Base-by-base conservation (phyloP, 2,888 invertebrate genomes). In the Dorcus parallelipipedus region DNA sequence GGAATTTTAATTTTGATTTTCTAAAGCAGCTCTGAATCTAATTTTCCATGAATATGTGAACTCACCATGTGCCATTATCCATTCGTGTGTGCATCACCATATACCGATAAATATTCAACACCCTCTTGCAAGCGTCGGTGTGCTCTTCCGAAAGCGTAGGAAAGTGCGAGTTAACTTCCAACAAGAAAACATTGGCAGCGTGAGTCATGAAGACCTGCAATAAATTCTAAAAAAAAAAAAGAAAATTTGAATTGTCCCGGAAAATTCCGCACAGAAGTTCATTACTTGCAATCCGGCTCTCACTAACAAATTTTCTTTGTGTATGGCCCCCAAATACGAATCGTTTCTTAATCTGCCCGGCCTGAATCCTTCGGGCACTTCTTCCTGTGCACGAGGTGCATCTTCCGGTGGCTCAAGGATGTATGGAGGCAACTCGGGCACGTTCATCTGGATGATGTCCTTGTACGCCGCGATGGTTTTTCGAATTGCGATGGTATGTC, bases 51-150 rank as follows among this genome's bases (percentile, higher is more conserved):
- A 14, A 14, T 14, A 14, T 26, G n/a, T 14, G 7, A 33, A 67
- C 76, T 81, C 78, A 93, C 97, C 97, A 97, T 9, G 97, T 95
- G 71, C 85, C 85, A 64, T 89, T 89, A 73, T 96, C 94, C 90
- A 97, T 91, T 67, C 90, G 86, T 1, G 94, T 92, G 73, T 96
- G 95, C 95, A 97, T 97, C 39, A 97, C 97, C 87, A 97, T 94
- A 73, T 93, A 95, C 65, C 97, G 84, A 81, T 97, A 97, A 68
- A 97, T 95, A 77, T 96, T 97, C 58, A 97, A 83, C 61, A 97
- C 95, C 65, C 95, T 85, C 79, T 97, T 97, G 80, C 97, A 97
- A 57, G 95, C 90, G 78, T 97, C 97, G 0, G 96, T 96, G 79
- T 95, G 95, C 75, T 95, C 95, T 72, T 95, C 94, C 39, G 94